Evolutionary conservation across 2,113 vertebrate genomes (phyloP).

Genomic region (Thymallus thymallus): DNA sequence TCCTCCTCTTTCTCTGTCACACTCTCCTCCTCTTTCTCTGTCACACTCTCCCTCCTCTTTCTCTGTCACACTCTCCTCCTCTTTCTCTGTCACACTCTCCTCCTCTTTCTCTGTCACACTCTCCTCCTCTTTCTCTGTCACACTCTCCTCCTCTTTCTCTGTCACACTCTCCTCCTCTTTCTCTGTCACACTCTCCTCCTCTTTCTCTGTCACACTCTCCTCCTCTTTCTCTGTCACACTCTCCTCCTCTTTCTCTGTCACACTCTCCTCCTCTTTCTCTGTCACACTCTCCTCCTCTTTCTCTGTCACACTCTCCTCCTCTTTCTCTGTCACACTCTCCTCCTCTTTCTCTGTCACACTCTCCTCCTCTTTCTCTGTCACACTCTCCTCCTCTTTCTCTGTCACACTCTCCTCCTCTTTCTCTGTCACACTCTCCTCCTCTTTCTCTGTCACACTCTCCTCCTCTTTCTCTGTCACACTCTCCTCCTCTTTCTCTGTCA

Average conservation of each 20-base stretch:
- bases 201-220: too few relatives aligned
- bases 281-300: too few relatives aligned
- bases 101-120: constrained; percentile 55
- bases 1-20: constrained; percentile 15
- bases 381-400: constrained; percentile 48
- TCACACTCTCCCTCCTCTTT: constrained; percentile 19
- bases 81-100: constrained; percentile 20
- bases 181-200: constrained; percentile 44
- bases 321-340: constrained; percentile 48
- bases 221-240: constrained; percentile 17
- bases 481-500: constrained; percentile 18
- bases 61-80: too few relatives aligned
- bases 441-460: constrained; percentile 20
- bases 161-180: constrained; percentile 31
- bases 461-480: constrained; percentile 55
- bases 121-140: constrained; percentile 18
- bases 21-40: constrained; percentile 46
- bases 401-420: constrained; percentile 16
- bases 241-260: constrained; percentile 51
- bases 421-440: too few relatives aligned
- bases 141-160: constrained; percentile 18
- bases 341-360: constrained; percentile 22
- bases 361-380: constrained; percentile 15
- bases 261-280: constrained; percentile 16
- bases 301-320: constrained; percentile 30